Conservation (phyloP, 2,888 invertebrate genomes). For the Drosophila sordidula region DNA sequence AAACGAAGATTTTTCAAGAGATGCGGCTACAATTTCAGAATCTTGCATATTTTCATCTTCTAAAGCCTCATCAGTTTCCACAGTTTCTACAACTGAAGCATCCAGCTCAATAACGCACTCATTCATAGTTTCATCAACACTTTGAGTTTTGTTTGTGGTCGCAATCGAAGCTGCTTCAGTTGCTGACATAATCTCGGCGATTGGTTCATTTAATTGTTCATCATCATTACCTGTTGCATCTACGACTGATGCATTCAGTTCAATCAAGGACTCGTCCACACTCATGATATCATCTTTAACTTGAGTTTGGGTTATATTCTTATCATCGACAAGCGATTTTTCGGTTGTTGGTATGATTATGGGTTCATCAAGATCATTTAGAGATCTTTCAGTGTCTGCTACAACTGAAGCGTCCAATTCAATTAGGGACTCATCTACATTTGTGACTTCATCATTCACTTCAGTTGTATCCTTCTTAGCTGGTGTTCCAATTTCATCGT, state of each 20-base stretch:
- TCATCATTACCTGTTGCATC: neutral
- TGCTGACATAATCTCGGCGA: neutral
- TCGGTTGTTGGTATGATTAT: neutral
- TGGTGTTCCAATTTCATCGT: neutral
- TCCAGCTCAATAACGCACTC: conserved; percentile 1
- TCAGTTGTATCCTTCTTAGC: neutral
- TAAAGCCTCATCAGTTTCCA: neutral
- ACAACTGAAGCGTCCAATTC: conserved; percentile 8
- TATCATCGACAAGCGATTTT: neutral
- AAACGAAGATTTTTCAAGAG: neutral
- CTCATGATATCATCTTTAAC: neutral
- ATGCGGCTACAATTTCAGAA: neutral
- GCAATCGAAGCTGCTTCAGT: neutral
- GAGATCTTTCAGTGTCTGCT: neutral
- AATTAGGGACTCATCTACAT: neutral
- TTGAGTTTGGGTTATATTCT: neutral
- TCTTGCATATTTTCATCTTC: no score
- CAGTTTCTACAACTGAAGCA: neutral
- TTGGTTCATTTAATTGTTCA: neutral
- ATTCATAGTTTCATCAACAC: neutral
- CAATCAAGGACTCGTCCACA: neutral
- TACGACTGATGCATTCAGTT: neutral
- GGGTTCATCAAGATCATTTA: neutral
- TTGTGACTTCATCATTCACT: no score
- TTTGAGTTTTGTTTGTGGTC: neutral